phyloP scores from a whole-genome alignment of 2,113 vertebrate genomes.

The Neogale vison region DNA sequence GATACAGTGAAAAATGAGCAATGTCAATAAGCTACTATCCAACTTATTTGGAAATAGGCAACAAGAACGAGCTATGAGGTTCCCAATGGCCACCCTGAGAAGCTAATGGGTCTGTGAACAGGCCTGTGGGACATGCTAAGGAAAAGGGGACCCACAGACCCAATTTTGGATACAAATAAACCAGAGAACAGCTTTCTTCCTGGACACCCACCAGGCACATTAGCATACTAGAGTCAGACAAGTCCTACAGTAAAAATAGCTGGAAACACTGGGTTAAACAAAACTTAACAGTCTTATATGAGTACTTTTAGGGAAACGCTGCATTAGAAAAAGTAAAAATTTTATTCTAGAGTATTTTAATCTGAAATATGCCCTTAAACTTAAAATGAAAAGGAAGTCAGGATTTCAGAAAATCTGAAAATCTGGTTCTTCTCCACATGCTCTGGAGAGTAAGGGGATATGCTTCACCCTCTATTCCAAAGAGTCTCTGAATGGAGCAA shows the following conservation, averaged over 20 bases:
- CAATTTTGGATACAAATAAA: neutral
- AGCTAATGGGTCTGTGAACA: neutral
- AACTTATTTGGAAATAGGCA: neutral
- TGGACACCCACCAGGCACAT: neutral
- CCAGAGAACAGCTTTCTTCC: neutral
- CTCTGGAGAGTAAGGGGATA: neutral
- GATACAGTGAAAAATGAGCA: neutral
- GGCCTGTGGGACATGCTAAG: neutral
- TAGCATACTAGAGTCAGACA: neutral
- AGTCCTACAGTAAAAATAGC: neutral
- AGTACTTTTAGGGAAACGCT: neutral
- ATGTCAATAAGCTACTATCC: neutral
- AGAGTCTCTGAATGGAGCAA: neutral
- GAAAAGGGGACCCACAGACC: neutral
- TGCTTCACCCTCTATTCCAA: neutral
- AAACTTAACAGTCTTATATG: neutral
- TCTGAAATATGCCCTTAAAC: neutral
- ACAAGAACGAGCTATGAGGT: neutral
- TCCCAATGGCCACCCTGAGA: neutral
- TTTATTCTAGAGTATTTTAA: constrained; percentile 45
- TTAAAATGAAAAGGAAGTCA: constrained; percentile 38
- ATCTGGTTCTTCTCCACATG: neutral
- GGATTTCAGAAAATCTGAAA: constrained; percentile 3
- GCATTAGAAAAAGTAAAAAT: neutral
- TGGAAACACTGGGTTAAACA: neutral